phyloP scores from a whole-genome alignment of 2,888 invertebrate species.

The Polydesmus complanatus region DNA sequence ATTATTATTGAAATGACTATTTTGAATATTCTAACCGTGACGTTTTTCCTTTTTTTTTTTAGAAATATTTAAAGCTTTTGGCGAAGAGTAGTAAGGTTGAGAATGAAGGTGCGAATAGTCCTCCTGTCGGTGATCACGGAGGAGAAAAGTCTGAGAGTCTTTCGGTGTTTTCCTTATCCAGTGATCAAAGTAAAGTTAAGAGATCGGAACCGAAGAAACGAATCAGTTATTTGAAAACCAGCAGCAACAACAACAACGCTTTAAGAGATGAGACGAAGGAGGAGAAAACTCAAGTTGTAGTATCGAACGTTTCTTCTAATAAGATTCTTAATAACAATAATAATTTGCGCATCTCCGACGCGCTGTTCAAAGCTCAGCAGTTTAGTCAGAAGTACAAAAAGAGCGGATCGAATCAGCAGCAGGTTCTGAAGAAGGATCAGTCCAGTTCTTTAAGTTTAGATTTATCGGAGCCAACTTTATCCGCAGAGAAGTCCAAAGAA shows the following conservation, averaged over 20 bases:
- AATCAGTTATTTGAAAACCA: background rate
- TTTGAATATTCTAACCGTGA: no score
- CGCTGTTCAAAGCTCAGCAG: background rate
- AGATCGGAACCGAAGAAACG: background rate
- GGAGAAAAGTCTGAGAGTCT: background rate
- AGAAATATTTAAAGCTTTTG: background rate
- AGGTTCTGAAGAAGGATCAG: background rate
- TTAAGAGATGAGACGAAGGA: background rate
- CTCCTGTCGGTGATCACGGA: background rate
- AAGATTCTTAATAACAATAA: no score
- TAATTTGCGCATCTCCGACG: background rate
- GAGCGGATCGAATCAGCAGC: background rate
- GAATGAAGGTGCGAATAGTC: background rate
- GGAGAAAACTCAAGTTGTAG: background rate
- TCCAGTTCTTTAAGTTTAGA: background rate
- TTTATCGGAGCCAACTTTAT: background rate
- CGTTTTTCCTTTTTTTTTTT: background rate
- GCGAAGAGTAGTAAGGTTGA: background rate
- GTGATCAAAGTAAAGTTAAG: background rate
- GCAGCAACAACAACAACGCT: background rate
- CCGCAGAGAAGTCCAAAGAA: background rate
- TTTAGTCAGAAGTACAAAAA: background rate
- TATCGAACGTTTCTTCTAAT: background rate
- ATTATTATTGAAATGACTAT: no score
- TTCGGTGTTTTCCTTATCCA: background rate